Evolutionary conservation across 2,113 vertebrate genomes (phyloP), one percentile per base, ranked within the genome.

Genomic region (Asarcornis scutulata): DNA sequence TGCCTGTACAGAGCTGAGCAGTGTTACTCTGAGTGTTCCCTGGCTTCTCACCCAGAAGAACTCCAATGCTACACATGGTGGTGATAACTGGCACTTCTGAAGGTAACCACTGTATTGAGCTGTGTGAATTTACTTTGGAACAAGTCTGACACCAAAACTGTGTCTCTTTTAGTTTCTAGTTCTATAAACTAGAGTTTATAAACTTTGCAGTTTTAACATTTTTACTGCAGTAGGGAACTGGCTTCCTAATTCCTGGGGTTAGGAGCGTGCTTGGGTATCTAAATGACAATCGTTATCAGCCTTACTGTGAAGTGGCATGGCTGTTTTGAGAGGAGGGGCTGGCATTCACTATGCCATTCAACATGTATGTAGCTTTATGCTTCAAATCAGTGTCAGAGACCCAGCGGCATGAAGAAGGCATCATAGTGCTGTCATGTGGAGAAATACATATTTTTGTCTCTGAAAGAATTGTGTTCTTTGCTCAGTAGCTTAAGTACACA

Each of bases 11-110:
- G 52, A 89, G 46, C 53, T 34, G 52, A 48, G 63, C 71, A 66
- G 52, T 0, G 0, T 84, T 55, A 31, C 31, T 31, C n/a, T 31
- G 27, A 78, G 44, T 48, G 23, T 1, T 2, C 46, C 89, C 25
- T 46, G 42, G 26, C 31, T 91, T 83, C 59, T 89, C 13, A 7
- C 15, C 5, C 55, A 71, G 94, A 93, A 88, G 87, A 91, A 52
- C 63, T 81, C 46, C 76, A 29, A 82, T 42, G 2, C 40, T 66
- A 9, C 4, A 2, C 40, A 17, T 1, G 0, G 56, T 69, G 50
- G 32, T 55, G 53, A 27, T 53, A 79, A 42, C 89, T 69, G 71
- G 31, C 2, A 1, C 71, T 93, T 44, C 78, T 92, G 62, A 94
- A 95, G 93, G 87, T 85, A 85, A 76, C 38, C 0, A 1, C 46